These are phyloP conservation scores for Ammodytes marinus DNA, from an alignment of 2,113 vertebrate genomes.

Conservation along the genomic window DNA sequence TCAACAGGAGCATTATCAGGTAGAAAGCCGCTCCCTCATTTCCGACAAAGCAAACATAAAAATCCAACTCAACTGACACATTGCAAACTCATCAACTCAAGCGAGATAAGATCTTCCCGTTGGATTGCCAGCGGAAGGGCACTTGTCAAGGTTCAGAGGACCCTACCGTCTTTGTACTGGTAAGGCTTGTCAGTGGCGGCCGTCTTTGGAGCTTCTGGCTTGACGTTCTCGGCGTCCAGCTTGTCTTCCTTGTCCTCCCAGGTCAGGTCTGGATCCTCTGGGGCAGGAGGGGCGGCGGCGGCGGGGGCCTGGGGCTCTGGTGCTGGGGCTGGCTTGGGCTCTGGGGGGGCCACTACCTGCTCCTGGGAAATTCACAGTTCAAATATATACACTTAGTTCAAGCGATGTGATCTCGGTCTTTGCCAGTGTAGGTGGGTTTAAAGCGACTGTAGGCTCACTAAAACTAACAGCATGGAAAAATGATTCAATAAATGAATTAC, in stretches of 20 bases:
- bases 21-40: not conserved
- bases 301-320: conserved; percentile 71
- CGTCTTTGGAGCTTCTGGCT: conserved; percentile 74
- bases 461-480: not conserved
- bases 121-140: not conserved
- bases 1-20: not conserved
- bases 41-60: conserved; percentile 39
- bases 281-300: conserved; percentile 72
- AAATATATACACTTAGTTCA: not conserved
- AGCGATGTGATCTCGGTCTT: not conserved
- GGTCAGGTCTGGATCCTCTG: conserved; percentile 90
- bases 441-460: not conserved
- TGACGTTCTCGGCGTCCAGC: conserved; percentile 91
- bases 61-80: not conserved
- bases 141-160: conserved; percentile 21
- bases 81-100: rapidly evolving
- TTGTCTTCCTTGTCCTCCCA: conserved; percentile 99
- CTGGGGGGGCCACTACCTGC: conserved; percentile 69
- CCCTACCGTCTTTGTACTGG: conserved; percentile 95
- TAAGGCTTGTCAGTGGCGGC: conserved; percentile 89
- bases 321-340: conserved; percentile 56
- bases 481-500: not conserved
- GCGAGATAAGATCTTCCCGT: conserved; percentile 21
- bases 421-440: not conserved
- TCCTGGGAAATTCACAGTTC: conserved; percentile 57